Base-by-base conservation (phyloP, 2,797 vertebrate species). In the Gallinago solitaria region DNA sequence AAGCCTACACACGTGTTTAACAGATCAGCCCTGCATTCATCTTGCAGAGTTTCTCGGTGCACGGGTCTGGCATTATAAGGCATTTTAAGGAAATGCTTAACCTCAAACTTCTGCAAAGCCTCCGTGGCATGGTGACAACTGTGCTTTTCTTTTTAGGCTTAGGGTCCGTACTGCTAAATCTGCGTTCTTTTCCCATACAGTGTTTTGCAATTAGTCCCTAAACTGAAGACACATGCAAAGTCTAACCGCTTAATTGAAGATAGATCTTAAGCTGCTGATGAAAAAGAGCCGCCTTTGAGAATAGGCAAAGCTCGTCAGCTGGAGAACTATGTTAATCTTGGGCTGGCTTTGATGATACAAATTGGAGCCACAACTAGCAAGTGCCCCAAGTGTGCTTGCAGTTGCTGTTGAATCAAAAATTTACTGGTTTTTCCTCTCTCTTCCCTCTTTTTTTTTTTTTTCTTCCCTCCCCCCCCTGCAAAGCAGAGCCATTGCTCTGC, bases 81-180 rank as follows among this genome's bases (percentile, higher is more conserved):
- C 54, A 39, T 85, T 91, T 96, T 71, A 85, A 95, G 64, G 83
- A 74, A 85, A 74, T 43, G 56, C 71, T 95, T 94, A 86, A 89
- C 65, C 91, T 94, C 37, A 78, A 51, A 92, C 65, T 83, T 87
- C 27, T 88, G 57, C 0, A 2, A 80, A 92, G 83, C 75, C 56
- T 87, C 68, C 14, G 50, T 89, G 57, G 21, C 57, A 43, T 85
- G 4, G 1, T 86, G 84, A 86, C 69, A 86, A 65, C 33, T 86
- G 54, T 68, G 91, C 82, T 83, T 85, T 92, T 96, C 65, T 78
- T 88, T 93, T 65, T 69, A 35, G 73, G 87, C 61, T 93, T 89
- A 64, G 60, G 82, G 43, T 51, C 0, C 0, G 23, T 54, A 17
- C 47, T 89, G 69, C 68, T 86, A 89, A 91, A 77, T 71, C 79